Evolutionary conservation across 2,888 invertebrate genomes (phyloP).

Genomic region (Kuschelorhynchus macadamiae): DNA sequence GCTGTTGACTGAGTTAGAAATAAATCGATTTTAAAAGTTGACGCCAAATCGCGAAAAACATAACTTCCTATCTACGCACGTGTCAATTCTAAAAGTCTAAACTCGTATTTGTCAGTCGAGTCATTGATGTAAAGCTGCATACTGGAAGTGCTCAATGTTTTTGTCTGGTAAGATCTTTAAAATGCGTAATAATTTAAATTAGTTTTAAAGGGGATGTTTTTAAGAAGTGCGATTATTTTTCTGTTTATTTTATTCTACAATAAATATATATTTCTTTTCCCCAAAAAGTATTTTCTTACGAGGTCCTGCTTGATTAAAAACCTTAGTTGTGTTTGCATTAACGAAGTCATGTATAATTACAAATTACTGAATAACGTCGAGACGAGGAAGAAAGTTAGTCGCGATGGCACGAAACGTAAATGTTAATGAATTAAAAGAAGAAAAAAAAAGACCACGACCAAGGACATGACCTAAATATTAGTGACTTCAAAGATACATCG

Average conservation of each 20-base stretch:
- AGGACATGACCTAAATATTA: background rate
- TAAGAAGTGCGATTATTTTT: background rate
- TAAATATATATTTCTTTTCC: background rate
- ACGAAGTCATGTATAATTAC: conserved; percentile 10
- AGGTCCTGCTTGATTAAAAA: conserved; percentile 4
- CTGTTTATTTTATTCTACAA: background rate
- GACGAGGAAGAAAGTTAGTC: conserved; percentile 47
- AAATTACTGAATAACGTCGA: conserved; percentile 14
- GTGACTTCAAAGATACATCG: conserved; percentile 1
- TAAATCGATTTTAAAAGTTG: too few relatives aligned
- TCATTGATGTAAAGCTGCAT: too few relatives aligned
- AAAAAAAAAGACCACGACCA: too few relatives aligned
- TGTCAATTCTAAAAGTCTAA: too few relatives aligned
- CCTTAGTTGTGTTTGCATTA: background rate
- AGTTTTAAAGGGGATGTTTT: conserved; percentile 1
- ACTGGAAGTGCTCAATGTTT: background rate
- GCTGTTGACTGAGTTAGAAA: too few relatives aligned
- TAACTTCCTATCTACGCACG: too few relatives aligned
- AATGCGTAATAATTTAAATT: conserved; percentile 1
- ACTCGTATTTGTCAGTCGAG: too few relatives aligned
- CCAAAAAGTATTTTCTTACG: background rate
- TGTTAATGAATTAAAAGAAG: conserved; percentile 5
- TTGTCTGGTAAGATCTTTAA: background rate
- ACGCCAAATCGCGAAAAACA: too few relatives aligned
- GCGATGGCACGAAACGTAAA: conserved; percentile 47